A percentile compares a stretch with the other conserved stretches of the same genome.
Evolutionary conservation across 2,888 invertebrate species (phyloP).

Genomic region (Hirtodrosophila histrioides): DNA sequence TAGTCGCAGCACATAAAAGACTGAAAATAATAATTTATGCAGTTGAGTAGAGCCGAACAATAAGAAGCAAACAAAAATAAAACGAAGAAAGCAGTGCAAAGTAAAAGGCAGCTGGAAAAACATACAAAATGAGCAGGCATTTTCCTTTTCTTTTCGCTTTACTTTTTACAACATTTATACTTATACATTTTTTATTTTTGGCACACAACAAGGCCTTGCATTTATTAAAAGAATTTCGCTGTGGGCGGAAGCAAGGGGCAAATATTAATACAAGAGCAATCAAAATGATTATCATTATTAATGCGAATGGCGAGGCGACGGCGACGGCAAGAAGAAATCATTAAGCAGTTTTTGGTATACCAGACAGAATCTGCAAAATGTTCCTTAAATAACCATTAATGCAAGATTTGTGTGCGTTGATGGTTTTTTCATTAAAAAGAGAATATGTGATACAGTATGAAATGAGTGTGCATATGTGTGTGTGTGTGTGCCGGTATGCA

Average conservation of each 20-base stretch:
- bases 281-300: constrained; percentile 52
- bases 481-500: background rate
- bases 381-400: background rate
- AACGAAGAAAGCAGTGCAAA: constrained; percentile 2
- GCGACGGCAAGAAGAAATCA: constrained; percentile 9
- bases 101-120: constrained; percentile 5
- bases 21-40: constrained; percentile 71
- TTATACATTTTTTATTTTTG: background rate
- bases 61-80: constrained; percentile 13
- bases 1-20: constrained; percentile 48
- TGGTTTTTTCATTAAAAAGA: no score
- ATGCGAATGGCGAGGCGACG: constrained; percentile 23
- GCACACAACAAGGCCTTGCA: constrained; percentile 22
- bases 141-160: constrained; percentile 8
- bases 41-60: constrained; percentile 59
- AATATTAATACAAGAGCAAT: constrained; percentile 55
- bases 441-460: background rate
- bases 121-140: constrained; percentile 30
- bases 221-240: constrained; percentile 31
- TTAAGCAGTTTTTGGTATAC: constrained; percentile 1
- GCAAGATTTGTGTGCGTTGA: no score
- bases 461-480: constrained; percentile 1
- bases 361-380: constrained; percentile 1
- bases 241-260: constrained; percentile 10
- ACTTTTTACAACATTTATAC: constrained; percentile 10